A percentile compares a stretch with the other conserved stretches of the same genome.
These are phyloP conservation scores for Ondatra zibethicus DNA, from an alignment of 2,113 vertebrate species.

Conservation along the genomic window DNA sequence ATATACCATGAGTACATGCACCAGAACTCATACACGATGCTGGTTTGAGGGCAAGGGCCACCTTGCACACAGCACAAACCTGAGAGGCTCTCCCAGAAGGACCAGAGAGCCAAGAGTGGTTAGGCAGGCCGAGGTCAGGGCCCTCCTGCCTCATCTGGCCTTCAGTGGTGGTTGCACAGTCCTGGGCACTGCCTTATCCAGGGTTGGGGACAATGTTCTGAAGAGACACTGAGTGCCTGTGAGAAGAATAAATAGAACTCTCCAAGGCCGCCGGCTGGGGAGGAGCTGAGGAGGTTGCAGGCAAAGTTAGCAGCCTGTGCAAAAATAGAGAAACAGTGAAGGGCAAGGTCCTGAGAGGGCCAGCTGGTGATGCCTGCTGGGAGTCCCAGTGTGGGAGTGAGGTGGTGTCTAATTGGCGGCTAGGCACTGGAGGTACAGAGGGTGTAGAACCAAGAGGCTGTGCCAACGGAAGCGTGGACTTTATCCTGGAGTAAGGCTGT, in stretches of 20 bases:
- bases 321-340: not conserved
- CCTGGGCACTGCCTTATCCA: not conserved
- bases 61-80: not conserved
- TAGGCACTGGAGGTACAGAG: not conserved
- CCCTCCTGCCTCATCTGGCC: not conserved
- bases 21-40: not conserved
- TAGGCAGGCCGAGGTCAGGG: not conserved
- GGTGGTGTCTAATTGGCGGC: not conserved
- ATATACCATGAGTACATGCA: not conserved
- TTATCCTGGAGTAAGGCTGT: not conserved
- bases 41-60: not conserved
- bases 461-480: not conserved
- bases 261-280: not conserved
- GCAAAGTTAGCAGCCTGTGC: not conserved
- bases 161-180: not conserved
- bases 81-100: not conserved
- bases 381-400: not conserved
- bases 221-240: not conserved
- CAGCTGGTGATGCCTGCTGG: not conserved
- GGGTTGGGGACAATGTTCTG: not conserved
- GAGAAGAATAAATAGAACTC: conserved; percentile 3
- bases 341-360: not conserved
- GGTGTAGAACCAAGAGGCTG: not conserved
- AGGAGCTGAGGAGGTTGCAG: not conserved
- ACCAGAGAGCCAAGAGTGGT: not conserved